Evolutionary conservation across 2,888 invertebrate genomes (phyloP), one percentile per base, ranked within the genome.

Genomic region (Pteria penguin): DNA sequence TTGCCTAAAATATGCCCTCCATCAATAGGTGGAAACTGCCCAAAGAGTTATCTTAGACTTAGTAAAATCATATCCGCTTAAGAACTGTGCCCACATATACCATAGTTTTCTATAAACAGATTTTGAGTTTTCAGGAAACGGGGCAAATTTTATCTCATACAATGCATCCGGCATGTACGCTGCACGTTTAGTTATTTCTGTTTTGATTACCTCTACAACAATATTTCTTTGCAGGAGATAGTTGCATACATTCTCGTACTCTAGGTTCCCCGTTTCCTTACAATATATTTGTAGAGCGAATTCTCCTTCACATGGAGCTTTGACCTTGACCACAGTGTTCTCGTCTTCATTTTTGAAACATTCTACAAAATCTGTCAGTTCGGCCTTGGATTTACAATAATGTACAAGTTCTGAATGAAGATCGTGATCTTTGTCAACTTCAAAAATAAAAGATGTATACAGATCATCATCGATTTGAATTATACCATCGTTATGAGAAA

Each of bases 181-280:
- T n/a, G n/a, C n/a, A n/a, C n/a, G n/a, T n/a, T n/a, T n/a, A n/a
- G n/a, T n/a, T n/a, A n/a, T n/a, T n/a, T n/a, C n/a, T n/a, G n/a
- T n/a, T n/a, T 11, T 18, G 72, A 65, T 70, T 76, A 83, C 84
- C 83, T 84, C 84, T 29, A 82, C 79, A 57, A 79, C 65, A 36
- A 65, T 55, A 18, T 76, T 84, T 26, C 84, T 31, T 26, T 80
- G 70, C 71, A 83, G 72, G 1, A 84, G 74, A 54, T 72, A 81
- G 67, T 84, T 84, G 58, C 83, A 82, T 3, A 84, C 80, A 68
- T 83, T 84, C 31, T 77, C 72, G n/a, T 75, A 66, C n/a, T 69
- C 68, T 14, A 72, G 61, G 2, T n/a, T 33, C 4, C 75, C 79
- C 24, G 32, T 45, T 8, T 80, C 73, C 45, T 70, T 79, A 29